A percentile compares a stretch with the other conserved stretches of the same genome.
phyloP scores from a whole-genome alignment of 2,113 vertebrate genomes.

The Lophius piscatorius region DNA sequence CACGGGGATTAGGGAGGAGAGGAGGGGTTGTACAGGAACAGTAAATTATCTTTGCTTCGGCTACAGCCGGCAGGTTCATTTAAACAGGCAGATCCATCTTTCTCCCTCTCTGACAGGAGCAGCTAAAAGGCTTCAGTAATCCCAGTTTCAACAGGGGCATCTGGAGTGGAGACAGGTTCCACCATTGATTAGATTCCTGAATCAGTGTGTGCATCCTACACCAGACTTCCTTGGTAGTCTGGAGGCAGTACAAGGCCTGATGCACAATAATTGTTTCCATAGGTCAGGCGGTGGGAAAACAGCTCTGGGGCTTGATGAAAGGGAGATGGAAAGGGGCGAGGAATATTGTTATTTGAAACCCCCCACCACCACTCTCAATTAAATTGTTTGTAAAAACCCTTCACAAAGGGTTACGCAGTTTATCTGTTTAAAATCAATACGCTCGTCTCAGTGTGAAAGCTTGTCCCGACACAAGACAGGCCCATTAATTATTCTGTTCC shows the following conservation, averaged over 20 bases:
- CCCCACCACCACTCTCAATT: no score
- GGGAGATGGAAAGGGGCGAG: constrained; percentile 66
- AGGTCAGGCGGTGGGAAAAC: constrained; percentile 69
- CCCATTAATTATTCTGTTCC: constrained; percentile 79
- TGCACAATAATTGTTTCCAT: constrained; percentile 77
- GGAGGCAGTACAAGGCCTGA: constrained; percentile 59
- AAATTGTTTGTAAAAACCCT: constrained; percentile 80
- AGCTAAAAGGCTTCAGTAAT: constrained; percentile 67
- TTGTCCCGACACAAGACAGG: constrained; percentile 72
- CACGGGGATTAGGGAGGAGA: constrained; percentile 58
- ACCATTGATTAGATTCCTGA: constrained; percentile 71
- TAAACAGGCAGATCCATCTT: constrained; percentile 67
- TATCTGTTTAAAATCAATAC: constrained; percentile 80
- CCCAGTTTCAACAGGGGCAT: constrained; percentile 68
- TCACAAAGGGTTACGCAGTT: constrained; percentile 77
- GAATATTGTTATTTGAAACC: constrained; percentile 66
- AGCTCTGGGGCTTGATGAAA: constrained; percentile 70
- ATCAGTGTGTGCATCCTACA: constrained; percentile 61
- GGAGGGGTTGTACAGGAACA: constrained; percentile 54
- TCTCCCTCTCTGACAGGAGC: constrained; percentile 53
- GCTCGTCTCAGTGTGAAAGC: constrained; percentile 71
- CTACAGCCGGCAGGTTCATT: constrained; percentile 64
- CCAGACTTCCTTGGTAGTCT: constrained; percentile 62
- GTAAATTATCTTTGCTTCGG: constrained; percentile 68
- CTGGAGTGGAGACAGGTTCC: constrained; percentile 68